A percentile compares a stretch with the other conserved stretches of the same genome.
These are phyloP conservation scores for Notoglanidium macrostoma DNA, from an alignment of 2,797 vertebrate species.

Conservation along the genomic window DNA sequence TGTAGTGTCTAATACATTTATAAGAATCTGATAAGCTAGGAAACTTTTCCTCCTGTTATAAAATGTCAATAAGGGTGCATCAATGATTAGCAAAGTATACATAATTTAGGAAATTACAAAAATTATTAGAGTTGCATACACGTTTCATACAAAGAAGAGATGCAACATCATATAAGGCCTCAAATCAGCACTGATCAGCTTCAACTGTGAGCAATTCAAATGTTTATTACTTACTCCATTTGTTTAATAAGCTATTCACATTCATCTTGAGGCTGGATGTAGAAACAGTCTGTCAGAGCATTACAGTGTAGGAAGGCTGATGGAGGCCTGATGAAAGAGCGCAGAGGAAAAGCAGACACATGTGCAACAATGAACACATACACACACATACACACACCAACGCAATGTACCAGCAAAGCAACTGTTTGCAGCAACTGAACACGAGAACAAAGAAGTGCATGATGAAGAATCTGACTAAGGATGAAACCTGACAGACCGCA, in stretches of 20 bases:
- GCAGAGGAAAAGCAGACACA: constrained; percentile 47
- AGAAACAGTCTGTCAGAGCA: constrained; percentile 48
- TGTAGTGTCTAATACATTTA: not conserved
- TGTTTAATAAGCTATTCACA: constrained; percentile 78
- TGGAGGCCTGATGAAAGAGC: constrained; percentile 63
- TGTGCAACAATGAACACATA: constrained; percentile 34
- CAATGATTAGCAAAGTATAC: not conserved
- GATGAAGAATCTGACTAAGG: not conserved
- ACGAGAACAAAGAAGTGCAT: not conserved
- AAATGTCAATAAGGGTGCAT: not conserved
- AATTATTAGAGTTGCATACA: not conserved
- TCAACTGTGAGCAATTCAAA: not conserved
- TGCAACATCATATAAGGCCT: not conserved
- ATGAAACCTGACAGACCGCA: not conserved
- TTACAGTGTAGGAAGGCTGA: constrained; percentile 58
- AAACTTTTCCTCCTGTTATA: not conserved
- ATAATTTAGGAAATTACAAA: not conserved
- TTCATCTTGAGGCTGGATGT: constrained; percentile 72
- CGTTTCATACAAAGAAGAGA: not conserved
- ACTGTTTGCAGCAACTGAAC: not conserved
- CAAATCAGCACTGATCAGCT: not conserved
- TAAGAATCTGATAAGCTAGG: not conserved
- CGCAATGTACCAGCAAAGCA: constrained; percentile 36
- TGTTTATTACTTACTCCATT: constrained; percentile 75
- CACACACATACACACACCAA: constrained; percentile 35